A percentile compares a stretch with the other conserved stretches of the same genome.
These are phyloP conservation scores for Cotesia congregata DNA, from an alignment of 2,888 invertebrate species.

Conservation along the genomic window DNA sequence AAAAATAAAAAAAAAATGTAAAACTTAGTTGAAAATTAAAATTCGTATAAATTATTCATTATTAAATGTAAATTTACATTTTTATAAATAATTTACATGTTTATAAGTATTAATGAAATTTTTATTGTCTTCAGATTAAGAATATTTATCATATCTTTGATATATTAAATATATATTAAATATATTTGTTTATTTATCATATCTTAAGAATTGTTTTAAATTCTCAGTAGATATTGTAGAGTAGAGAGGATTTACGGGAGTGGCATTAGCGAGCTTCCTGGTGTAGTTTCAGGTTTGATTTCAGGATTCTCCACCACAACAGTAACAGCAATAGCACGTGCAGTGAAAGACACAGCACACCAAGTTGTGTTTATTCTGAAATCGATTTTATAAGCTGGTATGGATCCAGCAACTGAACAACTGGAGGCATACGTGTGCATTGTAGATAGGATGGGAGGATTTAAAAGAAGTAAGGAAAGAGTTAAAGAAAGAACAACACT, in stretches of 20 bases:
- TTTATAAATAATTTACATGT: too few relatives aligned
- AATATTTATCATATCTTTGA: too few relatives aligned
- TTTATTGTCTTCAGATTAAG: too few relatives aligned
- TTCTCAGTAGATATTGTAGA: neutral
- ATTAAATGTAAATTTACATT: too few relatives aligned
- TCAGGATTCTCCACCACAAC: neutral
- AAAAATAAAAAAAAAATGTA: too few relatives aligned
- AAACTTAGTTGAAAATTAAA: too few relatives aligned
- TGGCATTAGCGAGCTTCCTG: slow-evolving; percentile 6
- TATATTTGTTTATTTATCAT: too few relatives aligned
- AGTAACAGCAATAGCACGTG: neutral
- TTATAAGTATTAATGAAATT: too few relatives aligned
- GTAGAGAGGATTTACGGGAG: slow-evolving; percentile 14
- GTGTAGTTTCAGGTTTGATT: neutral
- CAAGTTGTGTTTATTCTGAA: neutral
- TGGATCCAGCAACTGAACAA: neutral
- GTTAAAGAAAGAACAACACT: slow-evolving; percentile 10
- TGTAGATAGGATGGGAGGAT: neutral
- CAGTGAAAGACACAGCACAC: slow-evolving; percentile 5
- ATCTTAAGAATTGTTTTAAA: neutral
- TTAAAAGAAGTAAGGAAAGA: slow-evolving; percentile 1
- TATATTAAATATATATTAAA: too few relatives aligned
- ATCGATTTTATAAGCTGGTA: neutral
- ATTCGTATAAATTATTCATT: too few relatives aligned
- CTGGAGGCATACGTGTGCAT: neutral